Evolutionary conservation across 2,797 vertebrate genomes (phyloP).

Genomic region (Lateolabrax maculatus): DNA sequence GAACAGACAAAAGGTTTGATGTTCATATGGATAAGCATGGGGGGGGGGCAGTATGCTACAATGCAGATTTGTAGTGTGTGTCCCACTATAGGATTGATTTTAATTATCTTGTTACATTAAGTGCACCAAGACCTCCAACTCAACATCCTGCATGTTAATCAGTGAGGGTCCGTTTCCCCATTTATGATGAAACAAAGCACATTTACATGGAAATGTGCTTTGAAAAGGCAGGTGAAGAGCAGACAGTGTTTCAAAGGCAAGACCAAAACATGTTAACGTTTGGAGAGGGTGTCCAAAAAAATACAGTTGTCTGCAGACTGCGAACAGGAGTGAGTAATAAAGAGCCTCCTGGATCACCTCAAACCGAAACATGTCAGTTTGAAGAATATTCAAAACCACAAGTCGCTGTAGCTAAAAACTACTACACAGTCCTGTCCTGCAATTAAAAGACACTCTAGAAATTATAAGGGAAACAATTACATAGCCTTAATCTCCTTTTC

Average conservation of each 20-base stretch:
- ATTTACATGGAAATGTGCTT: constrained; percentile 14
- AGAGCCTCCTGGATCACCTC: background rate
- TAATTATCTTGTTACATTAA: background rate
- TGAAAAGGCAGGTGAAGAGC: background rate
- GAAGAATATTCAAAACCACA: background rate
- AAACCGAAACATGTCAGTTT: background rate
- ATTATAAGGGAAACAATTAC: too few relatives aligned
- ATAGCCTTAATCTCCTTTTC: background rate
- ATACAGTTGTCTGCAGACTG: background rate
- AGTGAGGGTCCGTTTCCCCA: background rate
- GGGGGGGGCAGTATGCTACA: too few relatives aligned
- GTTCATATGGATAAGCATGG: background rate
- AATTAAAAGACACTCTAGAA: background rate
- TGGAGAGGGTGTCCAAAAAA: background rate
- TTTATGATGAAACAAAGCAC: background rate
- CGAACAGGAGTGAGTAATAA: background rate
- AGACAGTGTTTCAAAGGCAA: background rate
- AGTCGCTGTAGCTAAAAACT: background rate
- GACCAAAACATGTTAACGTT: too few relatives aligned
- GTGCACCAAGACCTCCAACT: background rate
- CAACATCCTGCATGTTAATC: background rate
- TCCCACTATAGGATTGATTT: background rate
- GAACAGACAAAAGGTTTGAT: constrained; percentile 12
- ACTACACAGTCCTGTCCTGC: too few relatives aligned
- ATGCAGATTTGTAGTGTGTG: background rate